Evolutionary conservation across 2,888 invertebrate species (phyloP).

Genomic region (Nebria salina): DNA sequence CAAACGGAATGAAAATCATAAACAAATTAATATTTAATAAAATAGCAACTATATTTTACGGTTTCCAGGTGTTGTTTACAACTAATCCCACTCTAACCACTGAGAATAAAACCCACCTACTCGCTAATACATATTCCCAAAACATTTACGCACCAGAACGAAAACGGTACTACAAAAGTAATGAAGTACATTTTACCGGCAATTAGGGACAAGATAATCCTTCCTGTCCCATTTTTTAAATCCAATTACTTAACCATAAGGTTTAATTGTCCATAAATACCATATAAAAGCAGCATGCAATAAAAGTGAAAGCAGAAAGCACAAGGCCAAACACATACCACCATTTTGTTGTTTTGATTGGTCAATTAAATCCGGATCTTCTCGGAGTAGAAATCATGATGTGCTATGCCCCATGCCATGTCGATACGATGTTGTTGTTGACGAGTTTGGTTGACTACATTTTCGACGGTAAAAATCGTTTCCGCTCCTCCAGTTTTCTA

Average conservation of each 20-base stretch:
- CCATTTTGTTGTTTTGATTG: conserved; percentile 1
- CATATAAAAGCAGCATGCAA: background rate
- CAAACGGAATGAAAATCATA: too few species aligned
- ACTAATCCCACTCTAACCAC: background rate
- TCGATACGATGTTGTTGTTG: conserved; percentile 1
- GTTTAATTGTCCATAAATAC: background rate
- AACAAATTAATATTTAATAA: too few species aligned
- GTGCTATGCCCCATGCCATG: background rate
- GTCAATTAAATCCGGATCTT: background rate
- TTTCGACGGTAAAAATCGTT: background rate
- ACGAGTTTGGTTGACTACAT: background rate
- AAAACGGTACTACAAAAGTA: background rate
- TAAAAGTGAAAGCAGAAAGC: background rate
- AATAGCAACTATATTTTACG: too few species aligned
- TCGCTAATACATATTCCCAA: background rate
- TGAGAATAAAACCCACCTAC: background rate
- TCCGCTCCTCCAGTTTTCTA: background rate
- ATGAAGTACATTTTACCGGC: background rate
- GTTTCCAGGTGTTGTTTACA: too few species aligned
- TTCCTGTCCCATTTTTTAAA: background rate
- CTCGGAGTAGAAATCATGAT: background rate
- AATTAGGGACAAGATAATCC: background rate
- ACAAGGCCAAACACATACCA: background rate
- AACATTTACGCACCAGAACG: background rate
- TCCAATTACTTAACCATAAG: background rate